Evolutionary conservation across 2,113 vertebrate species (phyloP), one percentile per base, ranked within the genome.

Genomic region (Monopterus albus): DNA sequence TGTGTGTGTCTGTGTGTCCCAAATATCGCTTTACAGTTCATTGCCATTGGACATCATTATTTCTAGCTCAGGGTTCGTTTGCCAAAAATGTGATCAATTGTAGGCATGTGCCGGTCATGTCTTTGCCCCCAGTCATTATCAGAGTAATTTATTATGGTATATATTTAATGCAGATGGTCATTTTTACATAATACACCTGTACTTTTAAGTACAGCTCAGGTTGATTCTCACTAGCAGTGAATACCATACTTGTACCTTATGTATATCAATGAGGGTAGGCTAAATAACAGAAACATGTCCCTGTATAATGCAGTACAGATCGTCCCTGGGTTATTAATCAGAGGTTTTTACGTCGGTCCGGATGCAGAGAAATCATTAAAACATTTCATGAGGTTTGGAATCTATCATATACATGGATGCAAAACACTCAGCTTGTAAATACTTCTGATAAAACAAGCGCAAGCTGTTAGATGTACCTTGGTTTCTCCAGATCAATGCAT

Each of bases 11-110:
- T 70, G 71, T 63, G 68, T 72, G 29, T 65, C 78, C 57, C 13
- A 17, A 87, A 74, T 78, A 78, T 56, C 50, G 87, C 58, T 46
- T 65, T 53, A 68, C 73, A 68, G 84, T 75, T 79, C 58, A 51
- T 55, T 29, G 78, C 61, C 61, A 45, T 68, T 36, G 40, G 45
- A 69, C 55, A 18, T 51, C 66, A 63, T 78, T 65, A 59, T 53
- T 59, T 57, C 74, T 81, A 42, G 40, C 38, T 25, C 9, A 11
- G 17, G 1, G 29, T 33, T 31, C 1, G 38, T 26, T 61, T 80
- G 79, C 83, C 78, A 74, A 33, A 76, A 36, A 50, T 58, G 59
- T n/a, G 75, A 86, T 68, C 72, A 38, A 53, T 72, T n/a, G 62
- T 12, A 23, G 51, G 50, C 70, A 75, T 40, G 53, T 63, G 53